Evolutionary conservation across 2,797 vertebrate genomes (phyloP), one percentile per base, ranked within the genome.

Genomic region (Poeciliopsis infans): DNA sequence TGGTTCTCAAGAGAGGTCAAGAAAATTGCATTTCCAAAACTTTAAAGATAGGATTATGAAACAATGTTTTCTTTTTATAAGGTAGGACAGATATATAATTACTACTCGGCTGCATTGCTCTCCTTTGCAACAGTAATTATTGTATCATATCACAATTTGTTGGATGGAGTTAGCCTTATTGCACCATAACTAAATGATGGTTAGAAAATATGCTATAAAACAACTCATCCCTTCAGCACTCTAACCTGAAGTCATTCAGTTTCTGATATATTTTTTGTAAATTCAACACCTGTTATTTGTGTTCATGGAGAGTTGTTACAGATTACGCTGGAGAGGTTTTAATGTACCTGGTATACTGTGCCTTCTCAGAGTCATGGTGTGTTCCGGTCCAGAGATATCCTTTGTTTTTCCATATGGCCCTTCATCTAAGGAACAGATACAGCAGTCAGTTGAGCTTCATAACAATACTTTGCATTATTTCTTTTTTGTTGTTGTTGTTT

Each of bases 341-440:
- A 20, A n/a, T 51, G 45, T 96, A 99, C 98, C 98, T 97, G 98
- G 97, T 87, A 98, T 98, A 88, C 98, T 99, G 91, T 98, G 98
- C 89, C 97, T 96, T 92, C 97, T 96, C 75, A 96, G 95, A 31
- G 96, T 93, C 95, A 97, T 89, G 68, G 95, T 94, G 85, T 95
- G 5, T 0, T 98, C 97, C 49, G 96, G 90, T 74, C 96, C 97
- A 20, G 95, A 92, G 1, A 96, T 86, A 4, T 99, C 97, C 88
- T 98, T 98, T 75, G 95, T 96, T 72, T 98, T 99, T 36, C 96
- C 97, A 83, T 99, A 99, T 25, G 98, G 97, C 45, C 97, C 97
- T 87, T 99, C 98, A 51, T 99, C 98, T 99, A 78, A 15, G 68
- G 23, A 80, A 79, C 53, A 83, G 41, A 88, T 18, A 79, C 7